phyloP scores from a whole-genome alignment of 2,888 invertebrate species.

The Netelia virgata region DNA sequence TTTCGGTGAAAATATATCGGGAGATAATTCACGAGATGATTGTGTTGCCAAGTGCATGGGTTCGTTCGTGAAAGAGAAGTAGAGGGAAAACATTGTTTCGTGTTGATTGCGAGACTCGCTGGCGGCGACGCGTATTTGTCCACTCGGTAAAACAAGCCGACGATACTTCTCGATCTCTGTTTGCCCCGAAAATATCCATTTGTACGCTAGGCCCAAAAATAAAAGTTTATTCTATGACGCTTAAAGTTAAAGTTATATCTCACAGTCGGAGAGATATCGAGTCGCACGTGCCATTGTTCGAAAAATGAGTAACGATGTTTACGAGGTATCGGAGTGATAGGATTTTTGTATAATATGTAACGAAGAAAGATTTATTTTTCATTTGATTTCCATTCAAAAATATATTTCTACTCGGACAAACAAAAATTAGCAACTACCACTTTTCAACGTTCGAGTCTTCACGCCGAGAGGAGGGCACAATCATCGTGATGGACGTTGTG shows the following conservation, averaged over 20 bases:
- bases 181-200: conserved; percentile 23
- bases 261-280: background rate
- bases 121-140: conserved; percentile 6
- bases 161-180: background rate
- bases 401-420: background rate
- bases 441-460: background rate
- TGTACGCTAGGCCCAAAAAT: background rate
- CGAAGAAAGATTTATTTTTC: background rate
- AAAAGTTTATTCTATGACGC: conserved; percentile 2
- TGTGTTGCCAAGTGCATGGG: background rate
- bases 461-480: background rate
- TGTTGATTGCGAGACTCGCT: conserved; percentile 5
- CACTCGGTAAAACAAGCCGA: conserved; percentile 2
- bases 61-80: background rate
- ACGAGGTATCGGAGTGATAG: background rate
- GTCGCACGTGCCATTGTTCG: background rate
- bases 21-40: conserved; percentile 16
- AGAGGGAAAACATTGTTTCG: conserved; percentile 1
- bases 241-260: background rate
- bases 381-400: background rate
- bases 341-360: background rate
- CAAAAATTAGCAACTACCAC: background rate
- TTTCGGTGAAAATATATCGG: conserved; percentile 25
- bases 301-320: conserved; percentile 7
- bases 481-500: background rate